Evolutionary conservation across 2,888 invertebrate genomes (phyloP), one percentile per base, ranked within the genome.

Genomic region (Leptinotarsa juncta): DNA sequence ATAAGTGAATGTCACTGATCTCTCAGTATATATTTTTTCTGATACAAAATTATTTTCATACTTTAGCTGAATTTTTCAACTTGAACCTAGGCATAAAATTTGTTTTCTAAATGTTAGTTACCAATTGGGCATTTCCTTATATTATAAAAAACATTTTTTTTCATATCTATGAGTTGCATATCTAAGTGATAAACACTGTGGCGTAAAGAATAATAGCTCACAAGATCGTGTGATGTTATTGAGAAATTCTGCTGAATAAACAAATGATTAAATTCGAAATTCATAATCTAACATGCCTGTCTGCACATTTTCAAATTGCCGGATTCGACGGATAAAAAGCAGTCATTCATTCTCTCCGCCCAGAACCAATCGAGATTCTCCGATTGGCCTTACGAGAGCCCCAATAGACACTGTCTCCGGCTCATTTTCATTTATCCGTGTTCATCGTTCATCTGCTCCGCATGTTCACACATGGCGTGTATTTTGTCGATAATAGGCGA

Each of bases 341-440:
- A 18, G 55, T 53, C 50, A 55, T 65, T 65, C 70, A 42, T 42
- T 20, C 57, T 42, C 72, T 70, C 69, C 75, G 70, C 70, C 71
- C 75, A 48, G 66, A 68, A 68, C 75, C 16, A 50, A 72, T 69
- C 32, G 57, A 68, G 57, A 26, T 23, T 49, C 42, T 60, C 20
- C 69, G 18, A 72, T 75, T 73, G 76, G 73, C 66, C 32, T 48
- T 60, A 26, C 60, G 57, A 20, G n/a, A 23, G 73, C 71, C 73
- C 73, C 75, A 75, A 75, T 75, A 71, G 62, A 50, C 62, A 50
- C 72, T 16, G 49, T 18, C 65, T 49, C 50, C 49, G n/a, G 42
- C 20, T 23, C 65, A 67, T 65, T 49, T 74, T 57, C 16, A 57
- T 73, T 70, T 70, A 55, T 70, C 42, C 65, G 48, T 57, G 57